A percentile compares a stretch with the other conserved stretches of the same genome.
phyloP scores from a whole-genome alignment of 2,113 vertebrate species.

The human (Homo sapiens) region DNA sequence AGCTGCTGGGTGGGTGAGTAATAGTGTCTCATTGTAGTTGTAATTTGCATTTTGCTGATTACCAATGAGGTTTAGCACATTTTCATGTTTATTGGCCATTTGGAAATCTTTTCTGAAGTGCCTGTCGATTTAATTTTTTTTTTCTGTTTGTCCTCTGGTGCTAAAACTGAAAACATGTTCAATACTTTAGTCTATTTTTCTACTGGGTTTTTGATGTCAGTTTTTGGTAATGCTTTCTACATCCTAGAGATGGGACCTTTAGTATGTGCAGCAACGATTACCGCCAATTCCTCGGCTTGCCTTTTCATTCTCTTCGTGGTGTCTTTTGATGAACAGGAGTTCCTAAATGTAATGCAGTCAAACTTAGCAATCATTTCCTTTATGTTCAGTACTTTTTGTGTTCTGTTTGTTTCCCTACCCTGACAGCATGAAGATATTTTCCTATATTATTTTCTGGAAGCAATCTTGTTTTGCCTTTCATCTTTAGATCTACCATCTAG shows the following conservation, averaged over 20 bases:
- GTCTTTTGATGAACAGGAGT: neutral
- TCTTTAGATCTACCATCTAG: neutral
- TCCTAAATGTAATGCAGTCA: neutral
- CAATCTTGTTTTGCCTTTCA: neutral
- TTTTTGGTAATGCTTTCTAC: neutral
- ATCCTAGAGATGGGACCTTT: neutral
- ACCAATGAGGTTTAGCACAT: neutral
- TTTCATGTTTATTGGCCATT: neutral
- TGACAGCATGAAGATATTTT: neutral
- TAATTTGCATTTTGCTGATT: neutral
- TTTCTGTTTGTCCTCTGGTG: no score
- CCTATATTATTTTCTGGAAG: neutral
- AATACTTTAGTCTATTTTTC: neutral
- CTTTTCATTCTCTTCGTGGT: neutral
- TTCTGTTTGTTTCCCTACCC: neutral
- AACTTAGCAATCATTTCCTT: neutral
- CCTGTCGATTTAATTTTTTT: neutral
- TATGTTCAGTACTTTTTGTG: neutral
- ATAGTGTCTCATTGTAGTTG: neutral
- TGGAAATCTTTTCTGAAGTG: neutral
- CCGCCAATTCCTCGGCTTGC: neutral
- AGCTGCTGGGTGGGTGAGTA: neutral
- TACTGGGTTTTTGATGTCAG: no score
- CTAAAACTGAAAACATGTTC: no score
- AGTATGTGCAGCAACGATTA: neutral